Percentiles rank a stretch among this genome's conserved stretches.
Conservation (phyloP, 2,797 vertebrate species). For the Gymnoscopelus microlampas region DNA sequence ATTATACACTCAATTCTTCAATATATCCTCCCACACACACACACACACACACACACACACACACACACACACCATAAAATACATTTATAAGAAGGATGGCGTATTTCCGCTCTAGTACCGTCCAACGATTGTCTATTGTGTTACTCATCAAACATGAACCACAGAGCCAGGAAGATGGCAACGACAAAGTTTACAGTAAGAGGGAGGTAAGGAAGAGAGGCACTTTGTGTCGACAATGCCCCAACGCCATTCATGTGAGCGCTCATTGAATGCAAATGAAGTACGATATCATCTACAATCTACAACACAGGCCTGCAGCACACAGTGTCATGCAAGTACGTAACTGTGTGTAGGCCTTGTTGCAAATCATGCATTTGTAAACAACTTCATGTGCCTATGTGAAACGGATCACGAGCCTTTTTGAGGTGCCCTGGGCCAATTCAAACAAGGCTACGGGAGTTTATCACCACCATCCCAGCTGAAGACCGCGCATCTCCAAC, state of each 20-base stretch:
- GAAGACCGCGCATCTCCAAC: not conserved
- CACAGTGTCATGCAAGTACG: not conserved
- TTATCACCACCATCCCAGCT: not conserved
- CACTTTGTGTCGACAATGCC: not conserved
- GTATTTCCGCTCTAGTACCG: not conserved
- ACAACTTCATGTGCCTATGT: not conserved
- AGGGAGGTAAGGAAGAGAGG: not conserved
- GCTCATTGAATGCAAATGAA: slow-evolving; percentile 1
- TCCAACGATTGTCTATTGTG: not conserved
- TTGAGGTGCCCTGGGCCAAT: not conserved
- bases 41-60: not conserved
- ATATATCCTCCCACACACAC: slow-evolving; percentile 57
- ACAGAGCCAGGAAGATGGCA: not conserved
- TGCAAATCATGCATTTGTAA: not conserved
- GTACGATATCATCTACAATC: not conserved
- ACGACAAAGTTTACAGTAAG: not conserved
- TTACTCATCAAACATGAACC: slow-evolving; percentile 1
- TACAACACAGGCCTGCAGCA: not conserved
- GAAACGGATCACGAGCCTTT: not conserved
- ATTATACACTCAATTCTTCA: slow-evolving; percentile 32
- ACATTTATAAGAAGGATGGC: not conserved
- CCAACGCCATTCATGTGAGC: not conserved
- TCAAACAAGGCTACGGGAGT: slow-evolving; percentile 3
- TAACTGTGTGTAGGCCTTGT: not conserved
- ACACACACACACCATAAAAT: not conserved